phyloP scores from a whole-genome alignment of 2,888 invertebrate species.

The Erpobdella octoculata region DNA sequence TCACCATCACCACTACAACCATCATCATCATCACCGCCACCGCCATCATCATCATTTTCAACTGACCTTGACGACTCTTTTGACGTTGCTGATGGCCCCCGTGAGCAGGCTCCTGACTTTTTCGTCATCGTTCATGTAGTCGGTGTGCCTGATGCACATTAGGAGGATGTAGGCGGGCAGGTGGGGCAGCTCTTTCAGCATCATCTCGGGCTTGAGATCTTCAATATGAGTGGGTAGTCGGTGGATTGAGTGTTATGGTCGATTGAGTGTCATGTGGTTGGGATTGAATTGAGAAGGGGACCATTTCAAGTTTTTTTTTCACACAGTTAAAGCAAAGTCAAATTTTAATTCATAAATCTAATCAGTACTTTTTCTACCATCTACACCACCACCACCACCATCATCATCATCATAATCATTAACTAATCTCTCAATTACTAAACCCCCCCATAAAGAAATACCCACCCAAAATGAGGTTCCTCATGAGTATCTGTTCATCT shows the following conservation, averaged over 20 bases:
- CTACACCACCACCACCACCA: background rate
- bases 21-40: too few relatives aligned
- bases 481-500: slow-evolving; percentile 70
- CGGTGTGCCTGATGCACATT: slow-evolving; percentile 94
- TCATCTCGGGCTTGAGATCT: slow-evolving; percentile 53
- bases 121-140: slow-evolving; percentile 86
- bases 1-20: too few relatives aligned
- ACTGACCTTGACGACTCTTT: slow-evolving; percentile 59
- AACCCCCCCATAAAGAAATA: background rate
- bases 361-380: background rate
- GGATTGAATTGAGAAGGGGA: too few relatives aligned
- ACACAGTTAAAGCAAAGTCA: too few relatives aligned
- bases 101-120: slow-evolving; percentile 67
- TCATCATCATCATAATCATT: background rate
- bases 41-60: background rate
- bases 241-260: background rate
- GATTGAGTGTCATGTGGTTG: too few relatives aligned
- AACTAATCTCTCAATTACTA: background rate
- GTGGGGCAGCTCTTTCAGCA: slow-evolving; percentile 61
- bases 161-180: slow-evolving; percentile 89
- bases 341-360: background rate
- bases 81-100: slow-evolving; percentile 69
- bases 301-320: too few relatives aligned
- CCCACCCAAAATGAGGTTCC: slow-evolving; percentile 69
- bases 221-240: slow-evolving; percentile 28